Conservation (phyloP, 2,797 vertebrate genomes). For the Clarias fuscus region DNA sequence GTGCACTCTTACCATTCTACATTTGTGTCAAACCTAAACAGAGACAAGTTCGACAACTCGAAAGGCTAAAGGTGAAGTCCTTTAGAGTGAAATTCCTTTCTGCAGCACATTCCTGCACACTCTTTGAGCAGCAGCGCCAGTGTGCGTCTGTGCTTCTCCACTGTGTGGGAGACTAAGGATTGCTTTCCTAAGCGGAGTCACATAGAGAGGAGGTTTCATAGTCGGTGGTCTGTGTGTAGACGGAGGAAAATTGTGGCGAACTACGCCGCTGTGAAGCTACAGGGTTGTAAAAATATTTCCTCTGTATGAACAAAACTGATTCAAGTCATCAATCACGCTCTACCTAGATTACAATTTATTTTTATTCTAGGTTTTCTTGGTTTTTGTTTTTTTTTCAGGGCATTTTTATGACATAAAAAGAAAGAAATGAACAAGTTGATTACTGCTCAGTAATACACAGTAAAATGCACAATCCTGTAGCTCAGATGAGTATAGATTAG, state of each 20-base stretch:
- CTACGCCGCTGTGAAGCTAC: background rate
- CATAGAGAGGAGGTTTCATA: slow-evolving; percentile 5
- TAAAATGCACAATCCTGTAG: background rate
- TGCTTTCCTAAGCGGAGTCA: slow-evolving; percentile 42
- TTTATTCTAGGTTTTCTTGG: too few species aligned
- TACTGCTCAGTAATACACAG: too few species aligned
- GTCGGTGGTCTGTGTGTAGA: slow-evolving; percentile 22
- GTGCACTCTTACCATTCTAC: slow-evolving; percentile 1
- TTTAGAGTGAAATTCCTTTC: slow-evolving; percentile 5
- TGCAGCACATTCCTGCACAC: slow-evolving; percentile 33
- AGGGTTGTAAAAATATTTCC: background rate
- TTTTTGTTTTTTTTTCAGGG: background rate
- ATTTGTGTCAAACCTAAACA: slow-evolving; percentile 13
- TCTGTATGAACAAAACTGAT: background rate
- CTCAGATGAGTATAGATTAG: background rate
- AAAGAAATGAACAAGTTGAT: too few species aligned
- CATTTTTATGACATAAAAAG: background rate
- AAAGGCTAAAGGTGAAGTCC: slow-evolving; percentile 5
- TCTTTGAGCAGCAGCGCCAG: slow-evolving; percentile 32
- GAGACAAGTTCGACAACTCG: slow-evolving; percentile 4
- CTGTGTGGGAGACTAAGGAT: slow-evolving; percentile 36
- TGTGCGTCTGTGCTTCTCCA: slow-evolving; percentile 6
- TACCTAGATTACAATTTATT: background rate
- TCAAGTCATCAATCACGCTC: background rate
- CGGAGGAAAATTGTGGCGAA: background rate